Evolutionary conservation across 2,797 vertebrate species (phyloP).

Genomic region (Falco columbarius): DNA sequence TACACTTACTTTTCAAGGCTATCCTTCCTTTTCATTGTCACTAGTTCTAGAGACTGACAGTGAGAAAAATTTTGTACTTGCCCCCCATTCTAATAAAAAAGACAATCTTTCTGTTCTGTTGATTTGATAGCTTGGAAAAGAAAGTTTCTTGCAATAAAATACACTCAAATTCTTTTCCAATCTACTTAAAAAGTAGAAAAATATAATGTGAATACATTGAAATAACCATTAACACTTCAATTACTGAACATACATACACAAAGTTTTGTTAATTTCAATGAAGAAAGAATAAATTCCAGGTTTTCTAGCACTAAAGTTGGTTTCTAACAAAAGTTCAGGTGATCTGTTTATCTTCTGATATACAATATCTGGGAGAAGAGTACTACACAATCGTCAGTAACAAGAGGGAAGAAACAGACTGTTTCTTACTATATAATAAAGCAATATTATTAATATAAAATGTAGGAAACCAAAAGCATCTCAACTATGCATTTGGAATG

Average conservation of each 20-base stretch:
- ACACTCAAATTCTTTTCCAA: neutral
- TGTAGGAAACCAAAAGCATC: neutral
- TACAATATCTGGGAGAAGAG: neutral
- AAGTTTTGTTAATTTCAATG: neutral
- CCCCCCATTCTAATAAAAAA: neutral
- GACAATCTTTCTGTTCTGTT: neutral
- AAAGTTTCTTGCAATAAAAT: neutral
- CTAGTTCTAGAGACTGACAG: neutral
- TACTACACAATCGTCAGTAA: neutral
- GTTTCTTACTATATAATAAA: neutral
- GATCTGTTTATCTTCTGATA: neutral
- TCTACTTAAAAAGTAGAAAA: neutral
- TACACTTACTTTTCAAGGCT: neutral
- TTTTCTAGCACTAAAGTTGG: neutral
- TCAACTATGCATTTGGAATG: neutral
- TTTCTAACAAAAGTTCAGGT: neutral
- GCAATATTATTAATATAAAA: neutral
- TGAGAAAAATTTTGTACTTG: neutral
- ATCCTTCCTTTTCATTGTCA: neutral
- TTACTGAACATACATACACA: neutral
- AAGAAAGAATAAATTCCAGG: neutral
- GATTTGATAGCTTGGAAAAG: neutral
- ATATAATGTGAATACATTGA: neutral
- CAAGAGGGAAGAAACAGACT: fast-evolving
- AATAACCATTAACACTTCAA: neutral